phyloP scores from a whole-genome alignment of 2,888 invertebrate species.

The Cordilura impudica region DNA sequence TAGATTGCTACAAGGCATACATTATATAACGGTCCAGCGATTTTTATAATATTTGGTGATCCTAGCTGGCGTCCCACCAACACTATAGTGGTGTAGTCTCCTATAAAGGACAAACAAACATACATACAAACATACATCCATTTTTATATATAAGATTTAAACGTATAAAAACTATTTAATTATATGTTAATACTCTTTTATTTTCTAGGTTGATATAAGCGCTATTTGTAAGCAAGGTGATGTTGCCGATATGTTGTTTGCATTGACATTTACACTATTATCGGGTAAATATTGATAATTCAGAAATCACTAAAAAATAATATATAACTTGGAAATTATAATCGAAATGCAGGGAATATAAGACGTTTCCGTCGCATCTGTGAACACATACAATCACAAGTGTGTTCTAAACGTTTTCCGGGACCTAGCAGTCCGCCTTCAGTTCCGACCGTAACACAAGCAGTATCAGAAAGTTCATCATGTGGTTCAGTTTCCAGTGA shows the following conservation, averaged over 20 bases:
- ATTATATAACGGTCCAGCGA: no score
- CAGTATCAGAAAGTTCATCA: constrained; percentile 78
- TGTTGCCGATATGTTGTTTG: constrained; percentile 87
- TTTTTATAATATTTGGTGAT: no score
- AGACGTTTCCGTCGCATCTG: constrained; percentile 96
- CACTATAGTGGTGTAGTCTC: no score
- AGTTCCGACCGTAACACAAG: constrained; percentile 76
- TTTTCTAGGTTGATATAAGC: constrained; percentile 91
- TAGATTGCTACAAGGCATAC: no score
- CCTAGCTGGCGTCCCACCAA: no score
- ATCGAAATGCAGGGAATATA: constrained; percentile 87
- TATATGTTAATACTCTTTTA: not conserved
- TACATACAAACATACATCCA: no score
- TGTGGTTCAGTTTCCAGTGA: constrained; percentile 78
- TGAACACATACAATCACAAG: constrained; percentile 95
- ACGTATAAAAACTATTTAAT: no score
- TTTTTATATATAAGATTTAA: no score
- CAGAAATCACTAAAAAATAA: not conserved
- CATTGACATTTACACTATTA: constrained; percentile 94
- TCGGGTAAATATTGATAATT: constrained; percentile 83
- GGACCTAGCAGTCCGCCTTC: constrained; percentile 77
- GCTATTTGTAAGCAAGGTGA: constrained; percentile 87
- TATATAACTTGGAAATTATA: not conserved
- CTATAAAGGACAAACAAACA: no score
- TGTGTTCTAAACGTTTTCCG: constrained; percentile 80